Evolutionary conservation across 2,888 invertebrate species (phyloP).

Genomic region (Polymixis lichenea): DNA sequence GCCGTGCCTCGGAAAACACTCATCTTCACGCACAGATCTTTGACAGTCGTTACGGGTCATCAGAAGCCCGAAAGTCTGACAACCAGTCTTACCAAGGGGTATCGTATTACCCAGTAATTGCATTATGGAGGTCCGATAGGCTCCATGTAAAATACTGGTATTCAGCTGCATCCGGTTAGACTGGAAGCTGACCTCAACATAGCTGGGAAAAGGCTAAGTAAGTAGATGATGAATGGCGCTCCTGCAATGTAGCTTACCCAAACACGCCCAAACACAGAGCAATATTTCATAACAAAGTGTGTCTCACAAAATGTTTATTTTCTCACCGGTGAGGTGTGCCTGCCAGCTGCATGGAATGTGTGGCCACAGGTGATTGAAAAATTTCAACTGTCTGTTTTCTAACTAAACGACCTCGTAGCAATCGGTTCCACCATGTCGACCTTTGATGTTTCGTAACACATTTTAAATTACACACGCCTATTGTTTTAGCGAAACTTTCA

Average conservation of each 20-base stretch:
- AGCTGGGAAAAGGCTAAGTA: too few relatives aligned
- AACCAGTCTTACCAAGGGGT: too few relatives aligned
- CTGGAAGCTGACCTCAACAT: too few relatives aligned
- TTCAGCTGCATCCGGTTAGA: too few relatives aligned
- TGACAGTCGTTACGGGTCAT: too few relatives aligned
- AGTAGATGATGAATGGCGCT: constrained; percentile 9
- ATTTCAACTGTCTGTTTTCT: constrained; percentile 57
- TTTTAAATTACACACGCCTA: constrained; percentile 59
- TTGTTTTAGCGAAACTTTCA: constrained; percentile 60
- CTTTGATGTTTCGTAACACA: constrained; percentile 69
- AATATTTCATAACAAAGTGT: constrained; percentile 33
- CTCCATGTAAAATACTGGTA: too few relatives aligned
- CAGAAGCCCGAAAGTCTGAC: too few relatives aligned
- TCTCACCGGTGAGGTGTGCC: constrained; percentile 18
- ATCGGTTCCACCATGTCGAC: constrained; percentile 68
- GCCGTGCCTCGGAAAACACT: too few relatives aligned
- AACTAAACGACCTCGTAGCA: constrained; percentile 64
- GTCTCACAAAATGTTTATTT: constrained; percentile 19
- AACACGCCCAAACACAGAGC: constrained; percentile 19
- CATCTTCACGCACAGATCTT: too few relatives aligned
- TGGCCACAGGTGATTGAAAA: constrained; percentile 62
- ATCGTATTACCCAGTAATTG: too few relatives aligned
- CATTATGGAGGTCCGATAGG: too few relatives aligned
- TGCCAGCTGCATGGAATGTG: constrained; percentile 42
- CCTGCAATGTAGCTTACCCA: constrained; percentile 2